These are phyloP conservation scores for Diarsia mendica DNA, from an alignment of 2,888 invertebrate genomes.

Conservation along the genomic window DNA sequence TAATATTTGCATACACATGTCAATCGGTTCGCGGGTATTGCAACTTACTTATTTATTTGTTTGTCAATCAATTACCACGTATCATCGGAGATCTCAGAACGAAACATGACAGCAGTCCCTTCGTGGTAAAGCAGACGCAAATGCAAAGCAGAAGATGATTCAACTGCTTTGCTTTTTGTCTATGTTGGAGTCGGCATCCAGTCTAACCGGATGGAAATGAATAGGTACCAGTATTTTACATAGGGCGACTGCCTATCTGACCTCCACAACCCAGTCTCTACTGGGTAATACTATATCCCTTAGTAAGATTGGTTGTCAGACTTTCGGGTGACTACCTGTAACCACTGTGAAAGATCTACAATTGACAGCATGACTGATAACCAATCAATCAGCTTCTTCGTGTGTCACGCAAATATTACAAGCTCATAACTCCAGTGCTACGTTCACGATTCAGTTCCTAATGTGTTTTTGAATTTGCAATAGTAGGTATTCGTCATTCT, in stretches of 20 bases:
- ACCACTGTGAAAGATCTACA: neutral
- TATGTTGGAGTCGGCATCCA: neutral
- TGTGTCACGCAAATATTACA: slow-evolving; percentile 18
- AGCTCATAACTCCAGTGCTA: slow-evolving; percentile 13
- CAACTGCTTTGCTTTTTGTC: neutral
- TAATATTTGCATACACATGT: slow-evolving; percentile 50
- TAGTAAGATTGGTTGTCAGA: neutral
- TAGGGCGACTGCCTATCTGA: neutral
- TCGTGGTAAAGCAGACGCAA: slow-evolving; percentile 20
- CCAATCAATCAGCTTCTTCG: slow-evolving; percentile 32
- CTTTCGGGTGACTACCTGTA: neutral
- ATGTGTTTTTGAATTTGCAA: slow-evolving; percentile 1
- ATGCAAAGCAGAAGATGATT: too few relatives aligned
- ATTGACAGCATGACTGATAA: neutral
- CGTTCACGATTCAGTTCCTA: neutral
- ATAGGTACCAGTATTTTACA: slow-evolving; percentile 2
- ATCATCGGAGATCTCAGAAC: slow-evolving; percentile 36
- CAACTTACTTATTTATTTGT: slow-evolving; percentile 36
- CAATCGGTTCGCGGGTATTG: slow-evolving; percentile 49
- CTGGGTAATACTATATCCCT: neutral
- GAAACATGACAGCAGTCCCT: slow-evolving; percentile 41
- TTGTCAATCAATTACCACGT: slow-evolving; percentile 51
- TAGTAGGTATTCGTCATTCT: neutral
- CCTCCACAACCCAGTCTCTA: neutral
- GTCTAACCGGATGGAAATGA: neutral